These are phyloP conservation scores for Montifringilla adamsi DNA, from an alignment of 2,113 vertebrate genomes.

Conservation along the genomic window DNA sequence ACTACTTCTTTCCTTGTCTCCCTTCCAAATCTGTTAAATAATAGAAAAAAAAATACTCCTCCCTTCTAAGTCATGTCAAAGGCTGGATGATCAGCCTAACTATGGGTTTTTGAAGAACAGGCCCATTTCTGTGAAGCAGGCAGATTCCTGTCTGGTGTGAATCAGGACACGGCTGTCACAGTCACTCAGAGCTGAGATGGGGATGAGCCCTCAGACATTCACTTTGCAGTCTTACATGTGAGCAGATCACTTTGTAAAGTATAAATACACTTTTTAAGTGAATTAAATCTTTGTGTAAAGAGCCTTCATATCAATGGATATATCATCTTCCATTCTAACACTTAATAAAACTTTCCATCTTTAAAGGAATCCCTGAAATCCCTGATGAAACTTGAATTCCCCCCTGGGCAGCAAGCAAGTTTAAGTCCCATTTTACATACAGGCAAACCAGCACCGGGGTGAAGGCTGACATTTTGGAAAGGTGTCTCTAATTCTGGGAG, in stretches of 20 bases:
- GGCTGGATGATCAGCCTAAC: not conserved
- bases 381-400: not conserved
- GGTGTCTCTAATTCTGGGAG: not conserved
- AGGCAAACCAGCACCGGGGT: not conserved
- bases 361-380: not conserved
- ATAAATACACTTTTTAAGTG: not conserved
- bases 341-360: not conserved
- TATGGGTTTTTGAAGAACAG: not conserved
- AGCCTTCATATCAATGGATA: not conserved
- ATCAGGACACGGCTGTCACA: not conserved
- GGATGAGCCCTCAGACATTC: not conserved
- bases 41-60: not conserved
- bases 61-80: not conserved
- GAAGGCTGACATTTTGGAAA: not conserved
- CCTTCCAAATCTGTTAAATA: not conserved
- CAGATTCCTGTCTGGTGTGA: not conserved
- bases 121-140: not conserved
- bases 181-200: not conserved
- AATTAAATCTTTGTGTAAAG: not conserved
- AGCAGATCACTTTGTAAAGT: not conserved
- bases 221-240: fast-evolving
- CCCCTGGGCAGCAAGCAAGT: not conserved
- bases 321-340: not conserved
- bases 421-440: not conserved
- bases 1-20: not conserved